These are phyloP conservation scores for Myocastor coypus DNA, from an alignment of 2,113 vertebrate species.

Conservation along the genomic window DNA sequence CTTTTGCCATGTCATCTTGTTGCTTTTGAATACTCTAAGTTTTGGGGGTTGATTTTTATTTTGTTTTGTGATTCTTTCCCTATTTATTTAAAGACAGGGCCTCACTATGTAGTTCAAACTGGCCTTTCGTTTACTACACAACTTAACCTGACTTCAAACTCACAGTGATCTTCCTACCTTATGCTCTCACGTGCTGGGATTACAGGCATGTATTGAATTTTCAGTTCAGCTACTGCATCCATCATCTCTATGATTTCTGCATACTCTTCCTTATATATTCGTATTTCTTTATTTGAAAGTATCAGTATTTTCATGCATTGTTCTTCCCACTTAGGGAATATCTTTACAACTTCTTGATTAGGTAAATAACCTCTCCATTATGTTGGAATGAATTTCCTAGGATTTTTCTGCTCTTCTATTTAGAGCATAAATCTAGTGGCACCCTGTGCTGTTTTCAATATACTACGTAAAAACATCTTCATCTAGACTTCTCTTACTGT, in stretches of 20 bases:
- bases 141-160: neutral
- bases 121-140: neutral
- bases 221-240: neutral
- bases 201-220: neutral
- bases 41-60: neutral
- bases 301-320: neutral
- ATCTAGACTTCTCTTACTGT: neutral
- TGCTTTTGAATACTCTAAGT: neutral
- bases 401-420: neutral
- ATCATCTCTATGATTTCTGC: neutral
- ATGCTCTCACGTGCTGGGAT: neutral
- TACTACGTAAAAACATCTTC: neutral
- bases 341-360: neutral
- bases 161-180: neutral
- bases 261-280: neutral
- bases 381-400: neutral
- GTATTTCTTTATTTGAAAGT: neutral
- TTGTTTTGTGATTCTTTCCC: neutral
- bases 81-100: neutral
- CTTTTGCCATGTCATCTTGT: neutral
- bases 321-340: neutral
- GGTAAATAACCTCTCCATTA: neutral
- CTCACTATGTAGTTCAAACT: neutral
- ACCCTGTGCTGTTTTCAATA: neutral
- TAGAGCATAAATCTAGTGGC: neutral